These are phyloP conservation scores for Naso thynnoides DNA, from an alignment of 2,797 vertebrate genomes.

Conservation along the genomic window DNA sequence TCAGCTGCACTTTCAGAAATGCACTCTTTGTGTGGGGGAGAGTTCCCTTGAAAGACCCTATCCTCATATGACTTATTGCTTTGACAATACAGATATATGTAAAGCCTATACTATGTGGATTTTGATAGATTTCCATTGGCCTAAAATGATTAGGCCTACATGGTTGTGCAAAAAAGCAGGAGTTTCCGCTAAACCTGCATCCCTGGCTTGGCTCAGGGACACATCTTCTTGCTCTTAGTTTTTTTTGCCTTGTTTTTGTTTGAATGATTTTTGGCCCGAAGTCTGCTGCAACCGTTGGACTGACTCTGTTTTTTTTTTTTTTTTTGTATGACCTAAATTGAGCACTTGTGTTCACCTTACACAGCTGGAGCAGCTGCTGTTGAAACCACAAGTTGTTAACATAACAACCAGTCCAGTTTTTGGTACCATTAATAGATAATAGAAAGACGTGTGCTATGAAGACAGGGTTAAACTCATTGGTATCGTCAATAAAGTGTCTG, in stretches of 20 bases:
- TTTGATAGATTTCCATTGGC: conserved; percentile 6
- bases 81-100: neutral
- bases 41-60: neutral
- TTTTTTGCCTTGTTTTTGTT: conserved; percentile 50
- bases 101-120: neutral
- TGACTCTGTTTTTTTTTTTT: conserved; percentile 26
- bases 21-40: rapidly evolving
- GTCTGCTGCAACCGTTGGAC: conserved; percentile 59
- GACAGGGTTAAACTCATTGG: conserved; percentile 20
- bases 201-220: conserved; percentile 39
- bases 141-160: conserved; percentile 8
- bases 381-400: conserved; percentile 71
- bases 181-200: conserved; percentile 21
- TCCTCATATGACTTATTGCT: conserved; percentile 31
- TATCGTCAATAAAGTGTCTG: conserved; percentile 44
- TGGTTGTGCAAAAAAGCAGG: neutral
- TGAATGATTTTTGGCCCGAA: conserved; percentile 56
- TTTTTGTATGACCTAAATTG: conserved; percentile 65
- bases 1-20: conserved; percentile 5
- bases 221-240: conserved; percentile 42
- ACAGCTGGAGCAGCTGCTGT: conserved; percentile 69
- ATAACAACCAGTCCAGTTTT: conserved; percentile 65
- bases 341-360: conserved; percentile 70
- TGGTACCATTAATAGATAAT: conserved; percentile 65
- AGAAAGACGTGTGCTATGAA: conserved; percentile 31